These are phyloP conservation scores for Brachionus plicatilis DNA, from an alignment of 1,140 invertebrate species.

Conservation along the genomic window DNA sequence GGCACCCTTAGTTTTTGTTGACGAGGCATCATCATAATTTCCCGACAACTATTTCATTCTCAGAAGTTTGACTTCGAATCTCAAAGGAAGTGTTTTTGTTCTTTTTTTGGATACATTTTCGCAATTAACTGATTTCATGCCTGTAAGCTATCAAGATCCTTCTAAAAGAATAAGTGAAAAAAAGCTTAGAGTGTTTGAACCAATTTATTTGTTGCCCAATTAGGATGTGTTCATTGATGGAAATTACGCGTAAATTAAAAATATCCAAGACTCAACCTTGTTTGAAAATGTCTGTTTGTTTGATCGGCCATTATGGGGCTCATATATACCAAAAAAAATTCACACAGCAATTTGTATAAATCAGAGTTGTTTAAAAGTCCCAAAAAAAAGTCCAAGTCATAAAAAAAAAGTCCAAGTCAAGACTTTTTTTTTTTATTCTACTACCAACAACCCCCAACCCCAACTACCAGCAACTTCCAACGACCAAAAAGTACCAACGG, in stretches of 20 bases:
- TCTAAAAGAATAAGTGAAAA: not conserved
- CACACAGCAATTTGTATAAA: not conserved
- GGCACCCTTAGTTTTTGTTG: not conserved
- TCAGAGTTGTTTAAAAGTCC: too few relatives aligned
- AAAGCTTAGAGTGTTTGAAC: not conserved
- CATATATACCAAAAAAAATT: not conserved
- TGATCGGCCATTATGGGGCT: not conserved
- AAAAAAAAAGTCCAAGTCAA: too few relatives aligned
- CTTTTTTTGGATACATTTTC: not conserved
- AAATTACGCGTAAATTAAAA: not conserved
- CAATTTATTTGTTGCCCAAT: conserved; percentile 5
- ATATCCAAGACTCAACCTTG: not conserved
- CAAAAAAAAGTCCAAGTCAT: too few relatives aligned
- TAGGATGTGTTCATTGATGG: not conserved
- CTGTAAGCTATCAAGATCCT: not conserved
- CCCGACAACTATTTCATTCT: not conserved
- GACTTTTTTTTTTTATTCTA: too few relatives aligned
- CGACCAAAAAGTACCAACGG: too few relatives aligned
- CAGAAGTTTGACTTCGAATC: not conserved
- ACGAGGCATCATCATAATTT: not conserved
- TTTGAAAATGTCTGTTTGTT: conserved; percentile 6
- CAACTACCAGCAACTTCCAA: too few relatives aligned
- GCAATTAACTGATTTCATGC: not conserved
- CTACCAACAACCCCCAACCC: too few relatives aligned
- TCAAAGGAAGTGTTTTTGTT: not conserved